Evolutionary conservation across 2,888 invertebrate genomes (phyloP).

Genomic region (Molanna angustata): DNA sequence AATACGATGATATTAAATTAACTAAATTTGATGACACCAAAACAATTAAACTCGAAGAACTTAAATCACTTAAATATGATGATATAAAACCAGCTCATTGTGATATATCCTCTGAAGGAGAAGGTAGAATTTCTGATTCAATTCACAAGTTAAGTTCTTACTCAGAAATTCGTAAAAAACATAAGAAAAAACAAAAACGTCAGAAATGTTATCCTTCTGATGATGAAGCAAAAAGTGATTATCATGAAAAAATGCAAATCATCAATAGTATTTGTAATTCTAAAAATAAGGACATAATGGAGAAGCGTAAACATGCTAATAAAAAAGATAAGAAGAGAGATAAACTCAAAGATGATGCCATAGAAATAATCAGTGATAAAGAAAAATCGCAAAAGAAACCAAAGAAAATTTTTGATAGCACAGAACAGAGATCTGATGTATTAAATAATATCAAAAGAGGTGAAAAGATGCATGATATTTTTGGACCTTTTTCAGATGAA

Average conservation of each 20-base stretch:
- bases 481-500: conserved; percentile 82
- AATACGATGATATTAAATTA: conserved; percentile 15
- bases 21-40: conserved; percentile 15
- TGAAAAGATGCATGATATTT: conserved; percentile 85
- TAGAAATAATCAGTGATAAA: conserved; percentile 49
- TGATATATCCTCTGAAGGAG: conserved; percentile 52
- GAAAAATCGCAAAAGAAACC: conserved; percentile 59
- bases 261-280: conserved; percentile 36
- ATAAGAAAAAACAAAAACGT: conserved; percentile 81
- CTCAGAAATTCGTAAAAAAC: conserved; percentile 66
- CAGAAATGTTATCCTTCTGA: conserved; percentile 66
- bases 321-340: conserved; percentile 63
- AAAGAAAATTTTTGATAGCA: conserved; percentile 44
- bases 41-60: conserved; percentile 19
- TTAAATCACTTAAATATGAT: conserved; percentile 34
- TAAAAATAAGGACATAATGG: conserved; percentile 50
- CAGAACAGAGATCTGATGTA: conserved; percentile 41
- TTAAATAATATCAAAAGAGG: conserved; percentile 57
- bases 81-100: conserved; percentile 35
- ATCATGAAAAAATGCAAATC: conserved; percentile 29
- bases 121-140: conserved; percentile 46
- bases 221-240: conserved; percentile 49
- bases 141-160: conserved; percentile 38
- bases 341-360: conserved; percentile 53
- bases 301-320: conserved; percentile 51